A percentile compares a stretch with the other conserved stretches of the same genome.
Conservation (phyloP, 2,113 vertebrate species). For the Dipodomys ordii region DNA sequence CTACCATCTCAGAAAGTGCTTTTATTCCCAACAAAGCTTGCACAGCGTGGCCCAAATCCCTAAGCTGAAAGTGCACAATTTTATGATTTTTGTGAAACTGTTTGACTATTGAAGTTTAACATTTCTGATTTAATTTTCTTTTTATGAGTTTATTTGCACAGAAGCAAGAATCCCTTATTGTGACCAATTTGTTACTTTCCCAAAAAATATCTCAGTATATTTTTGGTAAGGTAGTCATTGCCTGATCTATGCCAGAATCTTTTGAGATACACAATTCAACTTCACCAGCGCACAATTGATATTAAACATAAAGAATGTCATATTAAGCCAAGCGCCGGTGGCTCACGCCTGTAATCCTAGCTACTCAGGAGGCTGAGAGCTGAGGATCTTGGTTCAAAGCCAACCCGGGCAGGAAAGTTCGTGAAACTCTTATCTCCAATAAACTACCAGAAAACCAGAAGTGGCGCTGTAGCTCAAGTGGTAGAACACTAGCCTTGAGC, state of each 20-base stretch:
- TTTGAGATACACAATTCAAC: background rate
- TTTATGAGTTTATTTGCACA: constrained; percentile 42
- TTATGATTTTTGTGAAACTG: background rate
- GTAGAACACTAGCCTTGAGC: no score
- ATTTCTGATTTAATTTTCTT: constrained; percentile 26
- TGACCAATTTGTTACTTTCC: constrained; percentile 38
- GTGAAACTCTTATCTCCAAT: no score
- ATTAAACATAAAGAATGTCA: background rate
- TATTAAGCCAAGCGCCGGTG: no score
- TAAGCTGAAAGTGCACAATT: background rate
- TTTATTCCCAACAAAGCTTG: background rate
- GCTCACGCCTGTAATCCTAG: no score
- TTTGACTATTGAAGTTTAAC: constrained; percentile 9
- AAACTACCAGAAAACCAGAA: no score
- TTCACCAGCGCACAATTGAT: background rate
- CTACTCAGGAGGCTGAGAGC: no score
- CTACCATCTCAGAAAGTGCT: background rate
- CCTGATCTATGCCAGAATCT: background rate
- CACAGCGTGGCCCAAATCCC: background rate
- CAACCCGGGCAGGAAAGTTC: no score
- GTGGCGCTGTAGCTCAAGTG: no score
- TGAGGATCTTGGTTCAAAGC: no score
- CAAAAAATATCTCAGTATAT: constrained; percentile 35
- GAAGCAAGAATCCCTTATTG: background rate
- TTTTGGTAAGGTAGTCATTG: constrained; percentile 51